Percentiles rank a stretch among this genome's conserved stretches.
Conservation (phyloP, 2,888 invertebrate genomes). For the Thereva nobilitata region DNA sequence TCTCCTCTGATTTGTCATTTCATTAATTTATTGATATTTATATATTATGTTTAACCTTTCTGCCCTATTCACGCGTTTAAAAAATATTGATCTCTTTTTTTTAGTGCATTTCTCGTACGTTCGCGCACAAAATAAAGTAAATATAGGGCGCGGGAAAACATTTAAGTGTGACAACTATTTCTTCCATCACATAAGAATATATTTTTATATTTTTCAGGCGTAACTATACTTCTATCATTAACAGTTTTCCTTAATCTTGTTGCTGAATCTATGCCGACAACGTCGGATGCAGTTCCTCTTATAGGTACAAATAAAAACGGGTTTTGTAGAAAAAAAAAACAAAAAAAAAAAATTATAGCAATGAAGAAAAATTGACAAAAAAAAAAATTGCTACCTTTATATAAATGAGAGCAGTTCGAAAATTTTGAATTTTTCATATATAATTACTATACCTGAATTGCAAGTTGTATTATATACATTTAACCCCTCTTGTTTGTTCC, state of each 20-base stretch:
- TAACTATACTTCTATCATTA: conserved; percentile 95
- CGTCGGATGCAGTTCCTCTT: conserved; percentile 81
- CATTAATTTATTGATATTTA: too few relatives aligned
- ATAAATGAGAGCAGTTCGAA: conserved; percentile 3
- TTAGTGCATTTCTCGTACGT: too few relatives aligned
- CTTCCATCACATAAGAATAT: conserved; percentile 34
- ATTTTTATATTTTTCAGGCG: conserved; percentile 71
- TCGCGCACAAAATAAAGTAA: too few relatives aligned
- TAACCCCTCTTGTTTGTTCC: background rate
- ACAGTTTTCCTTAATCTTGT: conserved; percentile 98
- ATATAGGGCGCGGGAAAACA: background rate
- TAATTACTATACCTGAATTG: too few relatives aligned
- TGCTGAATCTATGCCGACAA: conserved; percentile 93
- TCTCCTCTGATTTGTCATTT: too few relatives aligned
- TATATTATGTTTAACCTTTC: too few relatives aligned
- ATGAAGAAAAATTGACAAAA: conserved; percentile 34
- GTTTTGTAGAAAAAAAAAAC: conserved; percentile 38
- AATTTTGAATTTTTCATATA: conserved; percentile 31
- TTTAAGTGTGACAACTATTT: conserved; percentile 18
- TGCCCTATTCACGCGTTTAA: too few relatives aligned
- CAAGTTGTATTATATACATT: background rate
- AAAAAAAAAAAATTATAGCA: conserved; percentile 31
- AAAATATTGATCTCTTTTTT: too few relatives aligned
- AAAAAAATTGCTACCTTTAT: conserved; percentile 11
- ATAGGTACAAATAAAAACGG: conserved; percentile 66